phyloP scores from a whole-genome alignment of 2,113 vertebrate species.

The Prochilodus magdalenae region DNA sequence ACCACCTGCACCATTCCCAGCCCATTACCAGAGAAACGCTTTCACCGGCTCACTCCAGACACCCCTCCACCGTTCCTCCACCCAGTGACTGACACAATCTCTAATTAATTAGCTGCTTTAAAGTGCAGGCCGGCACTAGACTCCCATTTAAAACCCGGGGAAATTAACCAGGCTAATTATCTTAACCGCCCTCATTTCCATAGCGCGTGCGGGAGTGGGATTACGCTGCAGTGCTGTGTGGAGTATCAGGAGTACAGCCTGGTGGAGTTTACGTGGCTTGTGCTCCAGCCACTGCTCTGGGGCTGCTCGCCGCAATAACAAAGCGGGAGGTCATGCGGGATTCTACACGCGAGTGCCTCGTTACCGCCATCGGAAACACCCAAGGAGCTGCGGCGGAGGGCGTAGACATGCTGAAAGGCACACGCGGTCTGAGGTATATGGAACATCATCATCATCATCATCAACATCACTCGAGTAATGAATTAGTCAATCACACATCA shows the following conservation, averaged over 20 bases:
- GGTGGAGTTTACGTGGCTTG: constrained; percentile 37
- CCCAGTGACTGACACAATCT: constrained; percentile 77
- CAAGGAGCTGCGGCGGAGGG: not conserved
- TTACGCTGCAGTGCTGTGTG: constrained; percentile 8
- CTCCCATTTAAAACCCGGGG: constrained; percentile 77
- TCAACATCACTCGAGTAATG: not conserved
- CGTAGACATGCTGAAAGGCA: not conserved
- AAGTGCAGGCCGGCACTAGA: constrained; percentile 81
- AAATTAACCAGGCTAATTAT: constrained; percentile 80
- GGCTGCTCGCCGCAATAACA: not conserved
- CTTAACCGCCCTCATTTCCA: constrained; percentile 71
- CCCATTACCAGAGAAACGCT: constrained; percentile 76
- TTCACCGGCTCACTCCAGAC: constrained; percentile 75
- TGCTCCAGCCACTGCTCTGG: constrained; percentile 26
- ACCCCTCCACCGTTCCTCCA: constrained; percentile 73
- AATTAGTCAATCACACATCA: too few species aligned
- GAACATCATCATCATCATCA: not conserved
- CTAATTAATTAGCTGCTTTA: constrained; percentile 82
- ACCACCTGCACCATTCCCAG: constrained; percentile 76
- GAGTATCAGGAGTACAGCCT: constrained; percentile 26
- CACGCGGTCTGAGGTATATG: constrained; percentile 6
- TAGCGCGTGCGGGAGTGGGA: constrained; percentile 62
- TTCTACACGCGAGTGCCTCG: constrained; percentile 40
- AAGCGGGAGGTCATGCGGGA: constrained; percentile 20
- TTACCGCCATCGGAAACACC: constrained; percentile 24